A percentile compares a stretch with the other conserved stretches of the same genome.
Conservation (phyloP, 2,888 invertebrate species). For the Pachycephus smyrnensis region DNA sequence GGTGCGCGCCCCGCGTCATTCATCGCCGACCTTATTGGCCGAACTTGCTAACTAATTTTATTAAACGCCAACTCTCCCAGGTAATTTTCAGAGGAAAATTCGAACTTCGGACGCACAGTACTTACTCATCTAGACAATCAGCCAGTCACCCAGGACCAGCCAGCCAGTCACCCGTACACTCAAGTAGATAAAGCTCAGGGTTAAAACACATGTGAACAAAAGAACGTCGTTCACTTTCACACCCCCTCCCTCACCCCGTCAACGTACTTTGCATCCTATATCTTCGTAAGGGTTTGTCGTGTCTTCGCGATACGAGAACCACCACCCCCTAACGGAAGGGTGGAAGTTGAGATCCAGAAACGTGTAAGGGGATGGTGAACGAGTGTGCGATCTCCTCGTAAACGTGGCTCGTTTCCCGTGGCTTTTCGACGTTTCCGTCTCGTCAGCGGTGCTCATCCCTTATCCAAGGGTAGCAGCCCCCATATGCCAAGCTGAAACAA, state of each 20-base stretch:
- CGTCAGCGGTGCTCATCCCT: not conserved
- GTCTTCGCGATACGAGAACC: not conserved
- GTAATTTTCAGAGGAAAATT: not conserved
- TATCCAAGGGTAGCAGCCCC: not conserved
- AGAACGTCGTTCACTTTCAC: not conserved
- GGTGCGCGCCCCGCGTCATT: conserved; percentile 35
- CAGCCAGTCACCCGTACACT: not conserved
- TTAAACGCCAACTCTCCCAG: conserved; percentile 39
- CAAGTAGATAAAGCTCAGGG: not conserved
- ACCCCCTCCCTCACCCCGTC: not conserved
- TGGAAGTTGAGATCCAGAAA: not conserved
- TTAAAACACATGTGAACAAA: not conserved
- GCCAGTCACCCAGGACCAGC: too few relatives aligned
- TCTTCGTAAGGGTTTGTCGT: not conserved
- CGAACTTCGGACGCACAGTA: not conserved
- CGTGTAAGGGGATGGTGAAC: not conserved
- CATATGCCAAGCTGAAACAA: not conserved
- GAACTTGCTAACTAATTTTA: conserved; percentile 56
- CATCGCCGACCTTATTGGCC: conserved; percentile 48
- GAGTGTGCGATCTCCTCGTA: not conserved
- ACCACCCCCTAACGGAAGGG: not conserved
- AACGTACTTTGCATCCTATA: not conserved
- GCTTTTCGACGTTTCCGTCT: not conserved
- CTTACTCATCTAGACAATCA: not conserved
- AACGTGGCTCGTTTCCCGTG: not conserved